Evolutionary conservation across 2,797 vertebrate genomes (phyloP).

Genomic region (Champsocephalus esox): DNA sequence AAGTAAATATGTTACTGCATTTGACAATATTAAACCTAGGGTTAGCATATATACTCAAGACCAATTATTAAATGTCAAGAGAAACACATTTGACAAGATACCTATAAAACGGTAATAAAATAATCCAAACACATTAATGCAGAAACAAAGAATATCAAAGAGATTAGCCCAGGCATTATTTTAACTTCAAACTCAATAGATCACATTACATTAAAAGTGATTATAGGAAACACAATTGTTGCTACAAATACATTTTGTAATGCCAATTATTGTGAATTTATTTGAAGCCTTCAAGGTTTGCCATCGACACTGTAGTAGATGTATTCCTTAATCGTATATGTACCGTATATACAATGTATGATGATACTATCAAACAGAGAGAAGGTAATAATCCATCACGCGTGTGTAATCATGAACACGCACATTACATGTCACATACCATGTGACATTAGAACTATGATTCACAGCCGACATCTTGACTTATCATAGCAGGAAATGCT

Average conservation of each 20-base stretch:
- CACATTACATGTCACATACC: neutral
- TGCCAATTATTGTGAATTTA: neutral
- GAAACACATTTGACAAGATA: neutral
- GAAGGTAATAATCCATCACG: neutral
- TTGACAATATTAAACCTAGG: neutral
- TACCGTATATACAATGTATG: neutral
- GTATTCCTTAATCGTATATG: too few species aligned
- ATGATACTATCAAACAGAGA: neutral
- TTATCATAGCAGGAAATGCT: too few species aligned
- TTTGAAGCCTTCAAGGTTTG: neutral
- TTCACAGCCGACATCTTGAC: too few species aligned
- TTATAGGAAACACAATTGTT: neutral
- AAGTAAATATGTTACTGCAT: constrained; percentile 19
- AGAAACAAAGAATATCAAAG: constrained; percentile 7
- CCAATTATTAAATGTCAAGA: neutral
- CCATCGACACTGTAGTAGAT: too few species aligned
- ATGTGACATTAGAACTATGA: too few species aligned
- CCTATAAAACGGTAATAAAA: neutral
- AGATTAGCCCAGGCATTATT: neutral
- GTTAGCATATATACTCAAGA: neutral
- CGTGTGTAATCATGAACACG: neutral
- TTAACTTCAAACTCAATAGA: neutral
- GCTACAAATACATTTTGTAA: neutral
- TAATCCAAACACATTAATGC: neutral
- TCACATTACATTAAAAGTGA: neutral